Base-by-base conservation (phyloP, 1,140 invertebrate genomes). In the Polypedilum pembai region DNA sequence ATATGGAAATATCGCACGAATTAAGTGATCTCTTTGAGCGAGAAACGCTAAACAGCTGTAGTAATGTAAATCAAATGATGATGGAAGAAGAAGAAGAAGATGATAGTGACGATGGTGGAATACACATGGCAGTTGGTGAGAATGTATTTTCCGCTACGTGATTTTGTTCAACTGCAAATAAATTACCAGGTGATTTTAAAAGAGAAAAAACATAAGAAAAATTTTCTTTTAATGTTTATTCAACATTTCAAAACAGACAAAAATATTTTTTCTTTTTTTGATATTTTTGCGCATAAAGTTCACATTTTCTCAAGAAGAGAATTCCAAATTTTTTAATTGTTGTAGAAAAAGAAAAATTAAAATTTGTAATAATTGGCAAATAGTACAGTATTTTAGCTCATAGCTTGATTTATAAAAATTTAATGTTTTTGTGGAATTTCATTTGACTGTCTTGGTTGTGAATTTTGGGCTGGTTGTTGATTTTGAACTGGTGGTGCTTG, bases 401-500 rank as follows among this genome's bases (percentile, higher is more conserved):
- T 33, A 33, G 24, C 24, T 33, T 33, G 5, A 33, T 1, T 33
- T 33, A 33, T 33, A 33, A 73, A 73, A 7, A 63, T 40, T 17
- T 69, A 20, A 40, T 75, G 63, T 41, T 75, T 73, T 33, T 66
- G 63, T 40, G 74, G 40, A 15, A 33, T 63, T 56, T 40, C 63
- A 72, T 56, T 56, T n/a, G 3, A 72, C 74, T 41, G 56, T 66
- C 20, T 45, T 18, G 33, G 41, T 74, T 45, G 17, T 2, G 63
- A 12, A 20, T 40, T 69, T 73, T 33, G 41, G 24, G 40, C 65
- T 75, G 74, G 24, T 69, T 66, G 75, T 63, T 73, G 74, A 65
- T 20, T 40, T 73, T 74, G 74, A 41, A 74, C 21, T 12, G 72
- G 33, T 40, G 76, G 77, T 73, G 75, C 77, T 74, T 75, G 69